A percentile compares a stretch with the other conserved stretches of the same genome.
Evolutionary conservation across 2,113 vertebrate genomes (phyloP).

Genomic region (Apaloderma vittatum): DNA sequence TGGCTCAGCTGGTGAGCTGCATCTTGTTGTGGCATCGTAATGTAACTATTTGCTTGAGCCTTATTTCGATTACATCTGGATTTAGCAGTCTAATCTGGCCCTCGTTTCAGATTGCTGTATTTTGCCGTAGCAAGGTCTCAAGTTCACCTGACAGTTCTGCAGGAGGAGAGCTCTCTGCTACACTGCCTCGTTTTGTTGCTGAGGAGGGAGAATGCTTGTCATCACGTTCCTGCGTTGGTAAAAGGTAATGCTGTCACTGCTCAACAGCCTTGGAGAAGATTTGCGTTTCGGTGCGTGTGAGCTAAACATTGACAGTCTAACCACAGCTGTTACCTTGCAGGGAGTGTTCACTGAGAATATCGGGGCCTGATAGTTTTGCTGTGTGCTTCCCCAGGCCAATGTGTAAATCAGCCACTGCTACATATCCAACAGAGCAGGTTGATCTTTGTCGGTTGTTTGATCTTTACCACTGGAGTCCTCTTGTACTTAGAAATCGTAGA

Average conservation of each 20-base stretch:
- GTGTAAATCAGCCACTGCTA: background rate
- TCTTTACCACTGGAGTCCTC: background rate
- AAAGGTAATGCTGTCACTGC: constrained; percentile 68
- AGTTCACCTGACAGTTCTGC: background rate
- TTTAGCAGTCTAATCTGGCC: background rate
- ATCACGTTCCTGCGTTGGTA: constrained; percentile 67
- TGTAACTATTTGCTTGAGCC: background rate
- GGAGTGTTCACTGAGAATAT: background rate
- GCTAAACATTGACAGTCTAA: background rate
- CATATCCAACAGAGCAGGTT: background rate
- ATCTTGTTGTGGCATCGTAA: background rate
- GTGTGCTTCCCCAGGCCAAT: background rate
- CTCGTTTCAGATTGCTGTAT: constrained; percentile 33
- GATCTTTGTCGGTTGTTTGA: background rate
- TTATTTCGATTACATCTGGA: background rate
- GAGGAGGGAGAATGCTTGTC: constrained; percentile 78
- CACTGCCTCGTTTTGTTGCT: constrained; percentile 78
- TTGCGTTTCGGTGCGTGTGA: background rate
- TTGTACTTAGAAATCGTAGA: background rate
- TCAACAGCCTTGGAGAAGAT: background rate
- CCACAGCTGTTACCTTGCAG: background rate
- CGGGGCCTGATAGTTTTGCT: background rate
- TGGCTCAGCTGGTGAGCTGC: background rate
- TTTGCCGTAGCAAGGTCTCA: constrained; percentile 45
- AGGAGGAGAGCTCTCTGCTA: background rate